Conservation (phyloP, 2,797 vertebrate species). For the Pteropus rufus region DNA sequence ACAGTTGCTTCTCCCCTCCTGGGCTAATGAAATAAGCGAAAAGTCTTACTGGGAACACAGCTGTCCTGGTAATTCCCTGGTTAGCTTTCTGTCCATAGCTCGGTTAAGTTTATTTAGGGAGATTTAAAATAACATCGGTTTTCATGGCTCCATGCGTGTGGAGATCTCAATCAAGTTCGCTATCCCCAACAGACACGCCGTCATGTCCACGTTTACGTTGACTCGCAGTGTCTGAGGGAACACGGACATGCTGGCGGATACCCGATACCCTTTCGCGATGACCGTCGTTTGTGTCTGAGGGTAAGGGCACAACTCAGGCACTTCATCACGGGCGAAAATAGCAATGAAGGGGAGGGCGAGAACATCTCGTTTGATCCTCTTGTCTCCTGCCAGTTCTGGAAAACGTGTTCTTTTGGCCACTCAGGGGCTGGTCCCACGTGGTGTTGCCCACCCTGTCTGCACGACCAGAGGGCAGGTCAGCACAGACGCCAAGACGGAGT, state of each 20-base stretch:
- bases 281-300: neutral
- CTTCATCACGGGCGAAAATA: neutral
- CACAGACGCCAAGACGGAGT: neutral
- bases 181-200: neutral
- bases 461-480: neutral
- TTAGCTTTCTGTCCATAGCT: neutral
- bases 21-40: neutral
- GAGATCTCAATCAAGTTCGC: rapidly evolving
- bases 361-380: neutral
- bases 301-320: neutral
- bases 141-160: neutral
- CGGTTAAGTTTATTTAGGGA: neutral
- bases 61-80: neutral
- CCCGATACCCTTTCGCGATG: neutral
- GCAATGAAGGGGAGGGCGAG: neutral
- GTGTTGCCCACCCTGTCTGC: rapidly evolving
- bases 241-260: no score
- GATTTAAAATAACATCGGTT: neutral
- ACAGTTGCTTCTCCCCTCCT: neutral
- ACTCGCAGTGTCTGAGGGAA: no score
- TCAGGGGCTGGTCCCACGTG: no score
- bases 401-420: neutral
- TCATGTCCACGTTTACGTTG: rapidly evolving
- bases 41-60: neutral
- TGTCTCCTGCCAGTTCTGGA: neutral